Evolutionary conservation across 2,113 vertebrate species (phyloP).

Genomic region (Eretmochelys imbricata): DNA sequence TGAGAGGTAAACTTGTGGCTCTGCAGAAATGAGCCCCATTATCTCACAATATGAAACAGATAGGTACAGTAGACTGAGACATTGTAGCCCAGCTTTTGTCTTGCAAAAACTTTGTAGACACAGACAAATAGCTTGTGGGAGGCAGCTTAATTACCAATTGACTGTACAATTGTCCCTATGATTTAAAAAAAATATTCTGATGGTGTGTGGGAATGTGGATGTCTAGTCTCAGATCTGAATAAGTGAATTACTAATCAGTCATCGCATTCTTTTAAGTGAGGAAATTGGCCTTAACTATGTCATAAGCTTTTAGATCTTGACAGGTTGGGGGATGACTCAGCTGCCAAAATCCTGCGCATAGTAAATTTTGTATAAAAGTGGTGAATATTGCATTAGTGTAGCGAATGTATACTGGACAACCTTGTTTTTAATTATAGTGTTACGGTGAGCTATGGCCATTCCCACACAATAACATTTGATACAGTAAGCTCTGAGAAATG

Average conservation of each 20-base stretch:
- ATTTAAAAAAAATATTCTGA: neutral
- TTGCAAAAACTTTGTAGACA: neutral
- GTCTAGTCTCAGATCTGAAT: conserved; percentile 39
- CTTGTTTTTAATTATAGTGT: conserved; percentile 61
- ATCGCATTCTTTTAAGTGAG: conserved; percentile 25
- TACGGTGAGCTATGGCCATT: conserved; percentile 68
- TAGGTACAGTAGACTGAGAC: neutral
- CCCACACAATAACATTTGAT: conserved; percentile 66
- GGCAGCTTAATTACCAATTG: neutral
- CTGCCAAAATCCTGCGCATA: neutral
- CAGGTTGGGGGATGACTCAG: neutral
- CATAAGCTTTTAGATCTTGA: conserved; percentile 23
- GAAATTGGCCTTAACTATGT: conserved; percentile 31
- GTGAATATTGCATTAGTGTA: conserved; percentile 57
- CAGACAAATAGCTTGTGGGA: rapidly evolving
- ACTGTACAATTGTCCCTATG: neutral
- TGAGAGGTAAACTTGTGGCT: neutral
- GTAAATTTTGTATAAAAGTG: conserved; percentile 48
- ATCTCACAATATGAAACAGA: neutral
- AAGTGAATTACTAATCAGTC: conserved; percentile 46
- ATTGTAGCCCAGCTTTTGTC: rapidly evolving
- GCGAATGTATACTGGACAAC: conserved; percentile 61
- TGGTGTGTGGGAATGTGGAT: conserved; percentile 16
- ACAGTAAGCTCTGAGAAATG: conserved; percentile 69
- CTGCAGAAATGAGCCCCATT: neutral